phyloP scores from a whole-genome alignment of 1,140 invertebrate species.

The Aporrectodea caliginosa region DNA sequence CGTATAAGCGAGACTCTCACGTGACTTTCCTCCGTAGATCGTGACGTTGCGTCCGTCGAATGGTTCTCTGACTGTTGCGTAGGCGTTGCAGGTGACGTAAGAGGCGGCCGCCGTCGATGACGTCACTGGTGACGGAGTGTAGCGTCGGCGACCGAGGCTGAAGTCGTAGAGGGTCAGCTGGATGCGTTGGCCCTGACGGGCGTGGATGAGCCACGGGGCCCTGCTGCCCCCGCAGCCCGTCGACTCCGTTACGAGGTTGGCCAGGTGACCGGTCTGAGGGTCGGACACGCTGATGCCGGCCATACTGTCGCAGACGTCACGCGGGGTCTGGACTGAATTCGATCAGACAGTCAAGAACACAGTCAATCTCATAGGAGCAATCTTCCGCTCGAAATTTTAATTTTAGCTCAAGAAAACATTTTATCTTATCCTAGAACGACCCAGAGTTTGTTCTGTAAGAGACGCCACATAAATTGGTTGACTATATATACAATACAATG shows the following conservation, averaged over 20 bases:
- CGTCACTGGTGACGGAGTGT: not conserved
- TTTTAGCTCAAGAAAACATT: too few species aligned
- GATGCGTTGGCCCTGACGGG: not conserved
- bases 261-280: not conserved
- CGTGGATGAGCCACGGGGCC: not conserved
- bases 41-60: not conserved
- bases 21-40: slow-evolving; percentile 12
- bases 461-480: not conserved
- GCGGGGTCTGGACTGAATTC: not conserved
- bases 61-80: slow-evolving; percentile 19
- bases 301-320: not conserved
- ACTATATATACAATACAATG: not conserved
- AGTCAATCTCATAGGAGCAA: not conserved
- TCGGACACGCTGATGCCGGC: not conserved
- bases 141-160: not conserved
- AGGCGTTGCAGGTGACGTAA: not conserved
- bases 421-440: too few species aligned
- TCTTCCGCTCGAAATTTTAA: not conserved
- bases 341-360: not conserved
- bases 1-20: not conserved
- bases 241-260: slow-evolving; percentile 1
- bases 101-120: not conserved
- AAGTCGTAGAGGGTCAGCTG: slow-evolving; percentile 5
- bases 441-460: too few species aligned
- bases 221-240: slow-evolving; percentile 2